Evolutionary conservation across 2,888 invertebrate species (phyloP), one percentile per base, ranked within the genome.

Genomic region (Sinotaia quadrata): DNA sequence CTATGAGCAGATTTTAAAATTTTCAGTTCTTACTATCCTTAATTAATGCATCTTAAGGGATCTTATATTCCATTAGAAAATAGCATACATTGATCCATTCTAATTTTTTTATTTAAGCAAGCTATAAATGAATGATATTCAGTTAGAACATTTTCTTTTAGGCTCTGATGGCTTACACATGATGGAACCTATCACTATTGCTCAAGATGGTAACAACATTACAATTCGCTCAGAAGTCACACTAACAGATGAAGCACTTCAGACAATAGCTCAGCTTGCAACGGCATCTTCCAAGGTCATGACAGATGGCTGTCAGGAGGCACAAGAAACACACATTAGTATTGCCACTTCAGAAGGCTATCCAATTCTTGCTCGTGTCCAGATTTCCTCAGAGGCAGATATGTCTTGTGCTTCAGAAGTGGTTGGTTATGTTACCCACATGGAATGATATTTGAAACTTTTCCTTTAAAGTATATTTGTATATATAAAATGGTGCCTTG

Each of bases 221-320:
- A 72, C 72, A 33, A 61, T 69, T 29, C 62, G 63, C 31, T 61
- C 67, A 21, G 72, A 72, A 29, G 71, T 71, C 4, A 63, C 41
- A 18, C 63, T 75, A 21, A 65, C 75, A 0, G 71, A 67, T 12
- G 75, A 72, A 41, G 67, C 72, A 4, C 69, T 75, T 27, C 68
- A 71, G 29, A 75, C 71, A 15, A 72, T 72, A 21, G 75, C 72
- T n/a, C 71, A 72, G 57, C 24, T 75, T 10, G 72, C 72, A 47
- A 52, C 67, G 5, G 54, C 65, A 5, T 24, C 37, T n/a, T 27
- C 52, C 5, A 41, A 63, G 12, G 52, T 24, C 10, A 31, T 18
- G 24, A 10, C 18, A 8, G 65, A 44, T 7, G 67, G 67, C 15
- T 21, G 59, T 7, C 66, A 60, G 8, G n/a, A n/a, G n/a, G 61